phyloP scores from a whole-genome alignment of 2,888 invertebrate genomes.

The Polyommatus icarus region DNA sequence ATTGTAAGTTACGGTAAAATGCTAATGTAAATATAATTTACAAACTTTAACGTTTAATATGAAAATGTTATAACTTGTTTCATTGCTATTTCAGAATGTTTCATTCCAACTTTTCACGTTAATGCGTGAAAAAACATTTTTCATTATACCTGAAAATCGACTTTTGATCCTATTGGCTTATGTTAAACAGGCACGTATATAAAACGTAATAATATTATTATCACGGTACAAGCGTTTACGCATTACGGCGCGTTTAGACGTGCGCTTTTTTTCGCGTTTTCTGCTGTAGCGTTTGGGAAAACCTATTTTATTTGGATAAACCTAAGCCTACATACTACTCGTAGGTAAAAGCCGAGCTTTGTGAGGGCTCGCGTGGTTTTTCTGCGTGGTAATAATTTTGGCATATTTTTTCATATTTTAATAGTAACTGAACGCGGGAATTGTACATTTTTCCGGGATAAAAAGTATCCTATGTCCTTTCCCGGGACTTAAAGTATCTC shows the following conservation, averaged over 20 bases:
- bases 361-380: no score
- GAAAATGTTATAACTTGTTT: not conserved
- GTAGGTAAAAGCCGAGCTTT: no score
- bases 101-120: slow-evolving; percentile 15
- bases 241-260: not conserved
- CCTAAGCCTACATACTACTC: no score
- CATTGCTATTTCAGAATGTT: not conserved
- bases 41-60: not conserved
- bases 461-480: no score
- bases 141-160: not conserved
- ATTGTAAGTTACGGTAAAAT: not conserved
- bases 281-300: no score
- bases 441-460: no score
- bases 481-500: no score
- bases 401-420: no score
- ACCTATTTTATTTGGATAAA: no score
- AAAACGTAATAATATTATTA: not conserved
- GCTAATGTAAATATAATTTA: not conserved
- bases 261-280: no score
- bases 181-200: not conserved
- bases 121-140: not conserved
- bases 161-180: not conserved
- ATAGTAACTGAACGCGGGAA: no score
- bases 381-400: no score
- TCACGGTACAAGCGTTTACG: not conserved